phyloP scores from a whole-genome alignment of 2,113 vertebrate genomes.

The Hyaena hyaena region DNA sequence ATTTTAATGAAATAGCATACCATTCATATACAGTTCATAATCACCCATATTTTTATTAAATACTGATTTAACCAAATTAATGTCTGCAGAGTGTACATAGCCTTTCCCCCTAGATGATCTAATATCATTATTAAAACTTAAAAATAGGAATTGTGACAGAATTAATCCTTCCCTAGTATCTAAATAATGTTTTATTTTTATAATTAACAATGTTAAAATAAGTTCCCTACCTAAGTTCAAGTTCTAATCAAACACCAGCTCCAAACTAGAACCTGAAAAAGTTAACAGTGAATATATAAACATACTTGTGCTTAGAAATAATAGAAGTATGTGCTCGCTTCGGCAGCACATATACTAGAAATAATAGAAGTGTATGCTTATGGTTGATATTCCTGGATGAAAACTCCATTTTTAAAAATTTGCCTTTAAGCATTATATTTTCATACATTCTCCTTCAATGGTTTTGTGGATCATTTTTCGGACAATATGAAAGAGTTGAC shows the following conservation, averaged over 20 bases:
- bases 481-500: background rate
- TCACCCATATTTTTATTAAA: constrained; percentile 56
- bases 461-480: background rate
- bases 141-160: constrained; percentile 28
- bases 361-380: background rate
- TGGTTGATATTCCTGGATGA: background rate
- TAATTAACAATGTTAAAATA: background rate
- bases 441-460: background rate
- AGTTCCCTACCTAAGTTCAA: constrained; percentile 21
- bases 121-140: constrained; percentile 41
- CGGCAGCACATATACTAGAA: too few species aligned
- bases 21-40: constrained; percentile 31
- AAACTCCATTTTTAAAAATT: background rate
- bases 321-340: background rate
- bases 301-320: background rate
- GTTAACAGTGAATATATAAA: background rate
- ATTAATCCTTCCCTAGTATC: background rate
- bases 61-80: constrained; percentile 49
- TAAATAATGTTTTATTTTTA: constrained; percentile 42
- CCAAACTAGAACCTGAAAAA: background rate
- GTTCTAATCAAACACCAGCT: background rate
- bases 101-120: constrained; percentile 1
- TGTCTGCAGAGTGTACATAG: background rate
- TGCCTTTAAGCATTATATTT: background rate
- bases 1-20: constrained; percentile 58